A percentile compares a stretch with the other conserved stretches of the same genome.
Conservation (phyloP, 2,113 vertebrate genomes). For the Ctenomys sociabilis region DNA sequence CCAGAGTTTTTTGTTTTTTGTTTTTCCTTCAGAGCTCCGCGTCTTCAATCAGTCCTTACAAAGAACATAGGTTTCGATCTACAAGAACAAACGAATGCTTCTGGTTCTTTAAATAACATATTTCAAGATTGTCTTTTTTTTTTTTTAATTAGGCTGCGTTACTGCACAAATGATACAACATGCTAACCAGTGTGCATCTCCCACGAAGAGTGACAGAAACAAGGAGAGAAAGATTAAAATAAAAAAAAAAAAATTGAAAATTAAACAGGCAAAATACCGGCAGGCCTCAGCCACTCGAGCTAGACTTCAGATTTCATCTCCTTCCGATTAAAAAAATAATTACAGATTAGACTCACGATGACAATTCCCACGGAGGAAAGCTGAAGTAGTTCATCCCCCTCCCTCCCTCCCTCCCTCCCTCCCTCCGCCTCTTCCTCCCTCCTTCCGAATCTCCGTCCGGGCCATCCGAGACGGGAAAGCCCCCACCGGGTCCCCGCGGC, state of each 20-base stretch:
- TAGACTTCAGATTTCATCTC: conserved; percentile 83
- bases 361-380: conserved; percentile 74
- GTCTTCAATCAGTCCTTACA: conserved; percentile 84
- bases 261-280: conserved; percentile 81
- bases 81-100: conserved; percentile 86
- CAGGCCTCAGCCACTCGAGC: conserved; percentile 72
- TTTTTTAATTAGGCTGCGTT: conserved; percentile 78
- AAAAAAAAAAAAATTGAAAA: conserved; percentile 79
- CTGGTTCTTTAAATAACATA: conserved; percentile 84
- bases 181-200: conserved; percentile 85
- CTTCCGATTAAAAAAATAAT: conserved; percentile 45
- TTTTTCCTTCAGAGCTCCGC: conserved; percentile 70
- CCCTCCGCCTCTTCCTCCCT: conserved; percentile 39
- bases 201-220: conserved; percentile 79
- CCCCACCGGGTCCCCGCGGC: neutral
- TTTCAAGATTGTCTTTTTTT: conserved; percentile 69
- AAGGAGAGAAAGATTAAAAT: conserved; percentile 19
- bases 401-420: neutral
- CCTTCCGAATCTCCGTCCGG: neutral
- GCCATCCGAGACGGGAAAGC: neutral
- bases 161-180: conserved; percentile 84
- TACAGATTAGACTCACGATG: conserved; percentile 71
- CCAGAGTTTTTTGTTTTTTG: neutral
- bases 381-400: conserved; percentile 81
- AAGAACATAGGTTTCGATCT: conserved; percentile 84